Evolutionary conservation across 2,797 vertebrate genomes (phyloP).

Genomic region (Parauchenoglanis ngamensis): DNA sequence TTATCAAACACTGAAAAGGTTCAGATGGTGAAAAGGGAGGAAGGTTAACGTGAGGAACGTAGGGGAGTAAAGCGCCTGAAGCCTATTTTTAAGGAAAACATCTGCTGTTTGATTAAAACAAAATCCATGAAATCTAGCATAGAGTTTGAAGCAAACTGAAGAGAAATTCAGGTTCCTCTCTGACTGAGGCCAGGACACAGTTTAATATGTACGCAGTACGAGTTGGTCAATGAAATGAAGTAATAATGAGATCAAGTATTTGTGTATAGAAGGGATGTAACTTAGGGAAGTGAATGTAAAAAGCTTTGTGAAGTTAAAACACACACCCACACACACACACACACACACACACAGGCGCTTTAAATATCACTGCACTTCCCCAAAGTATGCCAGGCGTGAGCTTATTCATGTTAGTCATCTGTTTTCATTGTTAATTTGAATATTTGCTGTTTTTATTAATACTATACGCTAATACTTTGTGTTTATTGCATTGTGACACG

Average conservation of each 20-base stretch:
- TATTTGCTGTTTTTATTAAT: background rate
- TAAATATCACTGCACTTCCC: background rate
- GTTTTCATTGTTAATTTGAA: background rate
- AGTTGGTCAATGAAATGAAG: background rate
- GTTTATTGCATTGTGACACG: background rate
- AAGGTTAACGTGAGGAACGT: background rate
- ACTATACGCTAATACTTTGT: background rate
- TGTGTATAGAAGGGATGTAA: background rate
- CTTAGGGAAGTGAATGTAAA: background rate
- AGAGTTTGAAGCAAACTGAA: background rate
- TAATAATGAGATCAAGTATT: background rate
- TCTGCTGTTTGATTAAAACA: background rate
- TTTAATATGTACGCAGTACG: too few relatives aligned
- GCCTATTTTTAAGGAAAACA: background rate
- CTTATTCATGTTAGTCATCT: background rate
- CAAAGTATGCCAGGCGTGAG: background rate
- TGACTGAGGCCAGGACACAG: background rate
- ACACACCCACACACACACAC: too few relatives aligned
- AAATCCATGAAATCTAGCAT: background rate
- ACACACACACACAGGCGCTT: background rate
- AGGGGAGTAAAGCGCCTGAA: background rate
- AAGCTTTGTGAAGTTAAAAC: background rate
- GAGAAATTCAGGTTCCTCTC: background rate
- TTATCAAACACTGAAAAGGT: background rate
- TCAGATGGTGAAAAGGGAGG: background rate